Evolutionary conservation across 2,888 invertebrate genomes (phyloP), one percentile per base, ranked within the genome.

Genomic region (Limenitis camilla): DNA sequence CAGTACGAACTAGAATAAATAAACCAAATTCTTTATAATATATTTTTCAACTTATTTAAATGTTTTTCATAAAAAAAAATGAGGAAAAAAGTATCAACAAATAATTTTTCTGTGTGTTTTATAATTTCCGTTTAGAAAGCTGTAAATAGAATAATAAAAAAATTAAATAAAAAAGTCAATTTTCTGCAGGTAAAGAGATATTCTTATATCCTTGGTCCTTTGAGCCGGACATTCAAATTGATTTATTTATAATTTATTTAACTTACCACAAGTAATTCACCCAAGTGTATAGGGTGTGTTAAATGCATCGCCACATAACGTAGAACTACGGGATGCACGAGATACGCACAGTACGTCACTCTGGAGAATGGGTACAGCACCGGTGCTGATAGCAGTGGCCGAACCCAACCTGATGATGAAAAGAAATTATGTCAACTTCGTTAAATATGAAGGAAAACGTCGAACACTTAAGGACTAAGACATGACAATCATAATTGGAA

Each of bases 301-400:
- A 94, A 90, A 62, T 92, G 92, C 90, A 96, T 93, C 40, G 93
- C 93, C 69, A 94, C 92, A 65, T 91, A 88, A 62, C 95, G 90
- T 66, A 96, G 92, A 56, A 94, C 92, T 49, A 96, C 91, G 0
- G 95, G 95, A 78, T 96, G 95, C 56, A 96, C 90, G 58, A 96
- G 87, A 77, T 95, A 96, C 0, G 95, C 93, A 76, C 95, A 96
- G 78, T 96, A 96, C 40, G 95, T 96, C 10, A 95, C 93, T 61
- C 95, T 88, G 49, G 95, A 95, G 81, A 95, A 93, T 52, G 95
- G 95, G 80, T 95, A 95, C 51, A 95, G 83, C 55, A 92, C 89
- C 6, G 94, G 92, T 30, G 94, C 91, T 2, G 95, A 92, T 9
- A 96, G 87, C 66, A 95, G 80, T 33, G 89, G 88, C 46, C 92